Percentiles rank a stretch among this genome's conserved stretches.
These are phyloP conservation scores for Morone saxatilis DNA, from an alignment of 2,113 vertebrate species.

Conservation along the genomic window DNA sequence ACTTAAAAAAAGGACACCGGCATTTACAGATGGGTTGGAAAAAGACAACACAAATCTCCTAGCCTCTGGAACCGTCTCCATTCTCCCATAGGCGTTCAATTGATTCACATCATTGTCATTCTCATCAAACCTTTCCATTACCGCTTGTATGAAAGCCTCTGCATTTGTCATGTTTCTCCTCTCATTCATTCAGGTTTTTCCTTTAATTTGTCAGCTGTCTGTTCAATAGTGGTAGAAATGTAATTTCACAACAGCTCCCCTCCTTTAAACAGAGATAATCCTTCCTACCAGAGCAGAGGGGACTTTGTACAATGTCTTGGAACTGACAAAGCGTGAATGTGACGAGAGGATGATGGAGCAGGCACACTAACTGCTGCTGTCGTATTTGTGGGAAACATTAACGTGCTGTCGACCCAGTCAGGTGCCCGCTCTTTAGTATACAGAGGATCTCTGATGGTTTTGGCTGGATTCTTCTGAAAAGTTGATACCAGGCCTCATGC, in stretches of 20 bases:
- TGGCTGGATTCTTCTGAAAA: background rate
- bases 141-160: too few relatives aligned
- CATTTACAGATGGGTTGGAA: too few relatives aligned
- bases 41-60: too few relatives aligned
- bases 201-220: background rate
- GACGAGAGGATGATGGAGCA: background rate
- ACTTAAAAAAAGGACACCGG: background rate
- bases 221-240: conserved; percentile 7
- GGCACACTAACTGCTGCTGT: background rate
- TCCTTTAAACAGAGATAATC: background rate
- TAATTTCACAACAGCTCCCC: background rate
- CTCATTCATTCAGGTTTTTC: too few relatives aligned
- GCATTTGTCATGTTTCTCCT: too few relatives aligned
- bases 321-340: background rate
- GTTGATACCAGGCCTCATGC: background rate
- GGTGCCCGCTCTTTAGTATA: background rate
- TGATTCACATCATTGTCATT: too few relatives aligned
- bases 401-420: background rate
- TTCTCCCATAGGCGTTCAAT: too few relatives aligned
- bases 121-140: too few relatives aligned
- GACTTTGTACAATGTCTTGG: background rate
- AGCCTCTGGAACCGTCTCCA: too few relatives aligned
- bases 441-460: background rate
- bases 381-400: background rate
- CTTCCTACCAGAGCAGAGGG: background rate